phyloP scores from a whole-genome alignment of 2,888 invertebrate genomes.

The Scaptodrosophila latifasciaeformis region DNA sequence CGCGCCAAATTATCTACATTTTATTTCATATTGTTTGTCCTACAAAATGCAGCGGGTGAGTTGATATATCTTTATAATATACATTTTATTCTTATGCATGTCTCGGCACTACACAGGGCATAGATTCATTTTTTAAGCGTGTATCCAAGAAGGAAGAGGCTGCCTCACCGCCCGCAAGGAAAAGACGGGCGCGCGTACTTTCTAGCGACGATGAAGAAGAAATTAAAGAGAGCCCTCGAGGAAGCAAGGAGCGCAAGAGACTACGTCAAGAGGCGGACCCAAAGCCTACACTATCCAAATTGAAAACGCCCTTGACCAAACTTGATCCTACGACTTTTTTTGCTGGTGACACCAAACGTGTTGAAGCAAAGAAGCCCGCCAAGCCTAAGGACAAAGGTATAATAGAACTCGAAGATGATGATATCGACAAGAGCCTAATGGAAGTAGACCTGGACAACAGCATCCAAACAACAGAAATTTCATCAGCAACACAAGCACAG shows the following conservation, averaged over 20 bases:
- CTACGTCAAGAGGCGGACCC: conserved; percentile 24
- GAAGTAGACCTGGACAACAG: conserved; percentile 57
- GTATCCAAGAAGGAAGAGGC: conserved; percentile 33
- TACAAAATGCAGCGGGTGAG: conserved; percentile 64
- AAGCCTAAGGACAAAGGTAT: conserved; percentile 58
- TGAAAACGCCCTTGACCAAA: conserved; percentile 69
- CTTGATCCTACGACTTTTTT: conserved; percentile 78
- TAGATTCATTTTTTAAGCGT: conserved; percentile 59
- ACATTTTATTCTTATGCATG: neutral
- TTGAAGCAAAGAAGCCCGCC: conserved; percentile 75
- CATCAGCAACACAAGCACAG: neutral
- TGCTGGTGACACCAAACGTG: conserved; percentile 79
- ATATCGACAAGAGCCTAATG: conserved; percentile 77
- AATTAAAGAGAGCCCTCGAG: conserved; percentile 77
- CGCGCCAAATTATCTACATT: neutral
- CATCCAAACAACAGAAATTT: conserved; percentile 9
- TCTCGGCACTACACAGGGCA: conserved; percentile 38
- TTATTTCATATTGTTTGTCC: neutral
- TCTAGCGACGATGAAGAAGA: conserved; percentile 79
- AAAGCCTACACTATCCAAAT: conserved; percentile 52
- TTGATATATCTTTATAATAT: neutral
- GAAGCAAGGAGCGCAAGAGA: conserved; percentile 76
- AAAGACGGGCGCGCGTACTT: conserved; percentile 73
- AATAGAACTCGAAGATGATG: conserved; percentile 76
- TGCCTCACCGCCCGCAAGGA: conserved; percentile 43